These are phyloP conservation scores for Pseudomyrmex pallidus DNA, from an alignment of 1,140 invertebrate species.

Conservation along the genomic window DNA sequence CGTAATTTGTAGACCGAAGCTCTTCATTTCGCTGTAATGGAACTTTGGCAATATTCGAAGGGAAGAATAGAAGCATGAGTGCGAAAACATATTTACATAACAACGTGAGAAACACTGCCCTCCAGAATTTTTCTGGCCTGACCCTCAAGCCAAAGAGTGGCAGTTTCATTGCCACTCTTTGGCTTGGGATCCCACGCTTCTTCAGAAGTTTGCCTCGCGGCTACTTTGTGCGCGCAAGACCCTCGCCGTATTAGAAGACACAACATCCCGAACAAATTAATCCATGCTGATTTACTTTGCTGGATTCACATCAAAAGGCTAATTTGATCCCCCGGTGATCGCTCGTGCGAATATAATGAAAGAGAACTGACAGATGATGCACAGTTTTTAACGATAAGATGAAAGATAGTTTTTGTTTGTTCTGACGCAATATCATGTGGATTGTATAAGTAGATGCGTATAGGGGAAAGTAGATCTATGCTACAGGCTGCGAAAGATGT, in stretches of 20 bases:
- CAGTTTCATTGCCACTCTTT: conserved; percentile 25
- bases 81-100: conserved; percentile 69
- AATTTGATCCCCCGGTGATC: conserved; percentile 53
- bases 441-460: not conserved
- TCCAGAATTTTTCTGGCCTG: conserved; percentile 27
- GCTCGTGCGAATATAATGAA: conserved; percentile 57
- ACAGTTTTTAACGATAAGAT: conserved; percentile 20
- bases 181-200: conserved; percentile 47
- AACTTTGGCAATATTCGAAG: conserved; percentile 73
- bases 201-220: conserved; percentile 68
- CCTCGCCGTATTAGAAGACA: conserved; percentile 59
- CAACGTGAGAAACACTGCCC: conserved; percentile 57
- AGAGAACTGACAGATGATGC: conserved; percentile 42
- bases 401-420: conserved; percentile 61
- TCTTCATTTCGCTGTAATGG: conserved; percentile 29
- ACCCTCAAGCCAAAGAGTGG: no score
- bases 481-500: not conserved
- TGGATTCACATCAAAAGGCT: conserved; percentile 59
- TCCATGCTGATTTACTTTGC: conserved; percentile 34
- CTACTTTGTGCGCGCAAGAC: conserved; percentile 55
- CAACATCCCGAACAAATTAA: conserved; percentile 32
- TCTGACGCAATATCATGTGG: conserved; percentile 25
- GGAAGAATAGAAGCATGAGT: conserved; percentile 32
- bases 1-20: not conserved
- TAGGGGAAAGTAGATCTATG: not conserved